Base-by-base conservation (phyloP, 2,888 invertebrate genomes). In the Mamestra brassicae region DNA sequence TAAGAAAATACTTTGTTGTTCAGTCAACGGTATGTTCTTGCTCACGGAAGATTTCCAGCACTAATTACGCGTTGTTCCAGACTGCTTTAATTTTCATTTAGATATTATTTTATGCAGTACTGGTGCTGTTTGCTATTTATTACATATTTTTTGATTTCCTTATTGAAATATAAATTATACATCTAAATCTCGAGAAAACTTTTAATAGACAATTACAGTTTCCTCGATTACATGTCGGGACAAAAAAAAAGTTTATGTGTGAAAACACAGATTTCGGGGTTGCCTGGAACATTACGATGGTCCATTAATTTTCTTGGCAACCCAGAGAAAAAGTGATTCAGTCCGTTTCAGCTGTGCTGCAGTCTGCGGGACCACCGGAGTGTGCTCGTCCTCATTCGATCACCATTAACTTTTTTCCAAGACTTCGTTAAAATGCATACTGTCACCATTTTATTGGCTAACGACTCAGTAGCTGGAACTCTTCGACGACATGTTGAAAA, bases 301-400 rank as follows among this genome's bases (percentile, higher is more conserved):
- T 78, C 81, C 85, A 88, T 89, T 89, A 86, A 88, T 82, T 86
- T 86, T 76, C 83, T 87, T 90, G 89, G 89, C 89, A 90, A 80
- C 78, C 83, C 81, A 81, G 82, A 79, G 82, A 85, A 81, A 74
- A 78, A 83, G 86, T 90, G 89, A 91, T 88, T 91, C 90, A 91
- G 85, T 79, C 63, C 67, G 74, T 80, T 85, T 85, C 87, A 84
- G 83, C 83, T 84, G 86, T 78, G 85, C 74, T 77, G 76, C 74
- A 87, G 88, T 89, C 89, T 86, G 85, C 85, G 76, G 82, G 87
- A 84, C 86, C 90, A 88, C 80, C 89, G 70, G 83, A 90, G 87
- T 90, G 87, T 88, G 84, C 55, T 83, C 85, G 93, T 81, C 92
- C 93, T 87, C 93, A 91, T 93, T 94, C 91, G 84, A 91, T 92